Conservation (phyloP, 1,140 invertebrate genomes). For the Anoplophora glabripennis region DNA sequence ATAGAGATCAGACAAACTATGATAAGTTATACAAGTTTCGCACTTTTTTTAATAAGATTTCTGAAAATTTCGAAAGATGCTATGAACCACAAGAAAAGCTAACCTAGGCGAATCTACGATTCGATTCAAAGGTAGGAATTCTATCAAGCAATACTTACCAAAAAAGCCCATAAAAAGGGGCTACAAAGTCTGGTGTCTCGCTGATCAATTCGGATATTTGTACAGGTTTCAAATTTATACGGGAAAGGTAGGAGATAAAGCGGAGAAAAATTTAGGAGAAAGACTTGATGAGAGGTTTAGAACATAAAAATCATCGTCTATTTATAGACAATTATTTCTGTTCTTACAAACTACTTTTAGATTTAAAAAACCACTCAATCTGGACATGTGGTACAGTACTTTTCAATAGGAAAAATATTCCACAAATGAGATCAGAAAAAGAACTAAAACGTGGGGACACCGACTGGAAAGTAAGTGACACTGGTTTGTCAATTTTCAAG, state of each 20-base stretch:
- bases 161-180: slow-evolving; percentile 51
- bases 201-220: slow-evolving; percentile 15
- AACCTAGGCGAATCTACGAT: slow-evolving; percentile 46
- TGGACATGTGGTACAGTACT: too few species aligned
- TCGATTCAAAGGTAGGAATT: slow-evolving; percentile 44
- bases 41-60: slow-evolving; percentile 12
- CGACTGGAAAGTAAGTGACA: too few species aligned
- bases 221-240: slow-evolving; percentile 7
- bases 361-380: too few species aligned
- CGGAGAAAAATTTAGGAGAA: too few species aligned
- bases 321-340: too few species aligned
- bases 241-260: too few species aligned
- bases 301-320: too few species aligned
- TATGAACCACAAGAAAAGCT: slow-evolving; percentile 10
- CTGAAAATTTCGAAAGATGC: slow-evolving; percentile 22
- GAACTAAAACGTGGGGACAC: too few species aligned
- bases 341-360: too few species aligned
- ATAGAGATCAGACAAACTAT: slow-evolving; percentile 20
- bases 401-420: too few species aligned
- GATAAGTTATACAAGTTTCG: slow-evolving; percentile 38
- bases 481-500: background rate
- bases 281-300: too few species aligned
- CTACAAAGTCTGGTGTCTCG: slow-evolving; percentile 45
- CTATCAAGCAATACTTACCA: slow-evolving; percentile 49
- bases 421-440: too few species aligned